A percentile compares a stretch with the other conserved stretches of the same genome.
phyloP scores from a whole-genome alignment of 2,888 invertebrate genomes.

The Platypus cylindrus region DNA sequence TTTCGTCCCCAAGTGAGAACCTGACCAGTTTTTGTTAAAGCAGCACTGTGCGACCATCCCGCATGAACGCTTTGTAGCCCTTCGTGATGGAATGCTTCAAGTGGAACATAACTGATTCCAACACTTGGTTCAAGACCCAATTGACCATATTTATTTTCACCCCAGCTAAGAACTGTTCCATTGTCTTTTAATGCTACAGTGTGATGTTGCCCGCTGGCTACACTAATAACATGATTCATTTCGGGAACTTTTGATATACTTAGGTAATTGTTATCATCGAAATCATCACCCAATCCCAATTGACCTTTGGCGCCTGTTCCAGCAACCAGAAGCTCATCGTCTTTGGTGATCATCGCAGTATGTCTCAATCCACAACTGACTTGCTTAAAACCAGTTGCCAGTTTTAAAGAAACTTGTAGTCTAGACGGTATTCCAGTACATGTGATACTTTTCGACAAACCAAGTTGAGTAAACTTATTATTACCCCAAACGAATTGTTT shows the following conservation, averaged over 20 bases:
- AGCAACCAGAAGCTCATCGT: conserved; percentile 48
- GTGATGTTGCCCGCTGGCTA: conserved; percentile 74
- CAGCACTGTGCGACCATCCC: conserved; percentile 71
- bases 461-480: conserved; percentile 65
- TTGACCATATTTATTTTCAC: conserved; percentile 76
- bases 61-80: conserved; percentile 45
- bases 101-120: conserved; percentile 40
- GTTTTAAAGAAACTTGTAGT: conserved; percentile 33
- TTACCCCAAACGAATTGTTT: conserved; percentile 73
- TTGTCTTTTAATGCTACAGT: conserved; percentile 45
- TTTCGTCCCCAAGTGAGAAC: conserved; percentile 72
- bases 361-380: conserved; percentile 60
- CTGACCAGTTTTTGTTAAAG: conserved; percentile 47
- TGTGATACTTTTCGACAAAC: conserved; percentile 39
- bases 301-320: conserved; percentile 59
- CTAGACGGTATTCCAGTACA: conserved; percentile 34
- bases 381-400: conserved; percentile 39
- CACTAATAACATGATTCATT: conserved; percentile 43
- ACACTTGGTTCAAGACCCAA: conserved; percentile 46
- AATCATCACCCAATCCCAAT: conserved; percentile 44
- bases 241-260: conserved; percentile 42
- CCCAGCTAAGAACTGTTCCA: conserved; percentile 60
- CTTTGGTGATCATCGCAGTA: conserved; percentile 49
- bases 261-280: conserved; percentile 33
- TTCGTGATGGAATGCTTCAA: conserved; percentile 44